Conservation (phyloP, 2,888 invertebrate species). For the Synergus umbraculus region DNA sequence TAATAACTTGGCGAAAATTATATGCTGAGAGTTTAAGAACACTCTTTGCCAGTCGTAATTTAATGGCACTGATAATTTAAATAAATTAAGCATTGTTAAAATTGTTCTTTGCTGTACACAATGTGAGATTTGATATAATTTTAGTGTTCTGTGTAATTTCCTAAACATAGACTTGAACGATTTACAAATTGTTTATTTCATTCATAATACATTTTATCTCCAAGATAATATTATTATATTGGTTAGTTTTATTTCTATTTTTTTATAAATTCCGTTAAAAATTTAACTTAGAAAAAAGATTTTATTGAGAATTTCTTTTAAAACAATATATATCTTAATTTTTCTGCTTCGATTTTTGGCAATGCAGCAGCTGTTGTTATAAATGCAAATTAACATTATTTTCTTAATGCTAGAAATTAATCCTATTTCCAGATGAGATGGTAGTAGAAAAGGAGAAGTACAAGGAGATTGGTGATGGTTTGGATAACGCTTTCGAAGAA, state of each 20-base stretch:
- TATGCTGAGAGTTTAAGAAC: conserved; percentile 7
- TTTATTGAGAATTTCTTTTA: background rate
- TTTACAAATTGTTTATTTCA: background rate
- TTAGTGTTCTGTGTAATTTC: background rate
- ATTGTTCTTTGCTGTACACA: background rate
- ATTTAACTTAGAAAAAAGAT: background rate
- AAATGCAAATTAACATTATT: background rate
- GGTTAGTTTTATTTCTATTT: no score
- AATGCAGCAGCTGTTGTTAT: background rate
- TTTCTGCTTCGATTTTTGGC: background rate
- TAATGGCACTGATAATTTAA: conserved; percentile 20
- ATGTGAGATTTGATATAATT: background rate
- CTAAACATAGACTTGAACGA: background rate
- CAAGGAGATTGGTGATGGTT: conserved; percentile 94
- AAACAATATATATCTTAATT: background rate
- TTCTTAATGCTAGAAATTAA: conserved; percentile 45
- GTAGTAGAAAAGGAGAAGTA: conserved; percentile 93
- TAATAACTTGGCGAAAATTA: conserved; percentile 38
- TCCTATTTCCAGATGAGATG: conserved; percentile 86
- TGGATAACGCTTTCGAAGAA: conserved; percentile 96
- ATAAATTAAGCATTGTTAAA: conserved; percentile 35
- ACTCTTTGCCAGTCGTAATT: conserved; percentile 24
- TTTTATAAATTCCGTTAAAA: background rate
- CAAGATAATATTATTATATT: background rate
- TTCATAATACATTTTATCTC: background rate